These are phyloP conservation scores for Aplocera efformata DNA, from an alignment of 2,888 invertebrate species.

Conservation along the genomic window DNA sequence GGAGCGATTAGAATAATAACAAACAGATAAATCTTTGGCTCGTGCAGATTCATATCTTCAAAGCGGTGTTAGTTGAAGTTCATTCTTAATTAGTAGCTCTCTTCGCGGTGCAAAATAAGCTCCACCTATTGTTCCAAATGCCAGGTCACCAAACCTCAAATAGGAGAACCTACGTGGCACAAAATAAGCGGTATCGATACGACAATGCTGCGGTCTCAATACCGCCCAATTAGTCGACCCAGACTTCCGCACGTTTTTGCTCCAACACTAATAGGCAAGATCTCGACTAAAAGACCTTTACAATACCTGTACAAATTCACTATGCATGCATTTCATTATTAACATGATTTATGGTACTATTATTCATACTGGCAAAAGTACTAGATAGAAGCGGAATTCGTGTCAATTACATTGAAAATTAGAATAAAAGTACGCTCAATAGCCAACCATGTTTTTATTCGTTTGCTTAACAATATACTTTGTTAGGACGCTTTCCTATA, in stretches of 20 bases:
- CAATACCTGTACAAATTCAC: conserved; percentile 31
- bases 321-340: conserved; percentile 26
- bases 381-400: conserved; percentile 26
- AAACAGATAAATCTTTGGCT: conserved; percentile 19
- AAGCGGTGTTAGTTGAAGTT: conserved; percentile 22
- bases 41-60: conserved; percentile 20
- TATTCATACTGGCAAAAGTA: conserved; percentile 30
- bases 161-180: conserved; percentile 30
- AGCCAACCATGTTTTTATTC: conserved; percentile 17
- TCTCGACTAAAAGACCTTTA: conserved; percentile 53
- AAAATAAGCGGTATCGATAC: conserved; percentile 49
- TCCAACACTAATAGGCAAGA: conserved; percentile 69
- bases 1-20: conserved; percentile 15
- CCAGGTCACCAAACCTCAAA: conserved; percentile 33
- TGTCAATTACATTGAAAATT: conserved; percentile 27
- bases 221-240: conserved; percentile 68
- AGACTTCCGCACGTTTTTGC: conserved; percentile 76
- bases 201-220: conserved; percentile 61
- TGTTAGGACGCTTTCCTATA: no score
- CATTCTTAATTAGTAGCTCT: conserved; percentile 23
- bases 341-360: conserved; percentile 32
- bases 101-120: conserved; percentile 16
- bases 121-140: conserved; percentile 25
- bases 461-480: conserved; percentile 12
- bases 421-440: conserved; percentile 27